Percentiles rank a stretch among this genome's conserved stretches.
phyloP scores from a whole-genome alignment of 2,797 vertebrate genomes.

The Heliangelus exortis region DNA sequence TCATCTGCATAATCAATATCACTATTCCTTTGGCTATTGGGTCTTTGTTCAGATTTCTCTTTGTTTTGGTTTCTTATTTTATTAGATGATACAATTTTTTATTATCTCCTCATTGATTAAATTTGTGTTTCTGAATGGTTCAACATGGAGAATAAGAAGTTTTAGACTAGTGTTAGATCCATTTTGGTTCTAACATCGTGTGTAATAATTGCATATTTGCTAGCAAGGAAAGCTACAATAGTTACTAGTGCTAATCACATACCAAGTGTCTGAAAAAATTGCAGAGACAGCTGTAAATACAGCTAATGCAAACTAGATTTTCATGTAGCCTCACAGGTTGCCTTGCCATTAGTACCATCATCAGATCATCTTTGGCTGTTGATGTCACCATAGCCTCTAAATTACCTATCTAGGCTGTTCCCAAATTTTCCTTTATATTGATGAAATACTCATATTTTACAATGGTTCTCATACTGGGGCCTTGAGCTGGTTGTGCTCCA shows the following conservation, averaged over 20 bases:
- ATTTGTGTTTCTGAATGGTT: background rate
- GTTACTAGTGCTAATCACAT: background rate
- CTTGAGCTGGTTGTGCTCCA: background rate
- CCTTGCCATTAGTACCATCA: background rate
- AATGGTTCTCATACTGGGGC: background rate
- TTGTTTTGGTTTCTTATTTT: background rate
- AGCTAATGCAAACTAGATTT: background rate
- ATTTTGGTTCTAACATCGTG: background rate
- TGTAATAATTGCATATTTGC: background rate
- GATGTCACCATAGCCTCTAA: background rate
- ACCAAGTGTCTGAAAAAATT: background rate
- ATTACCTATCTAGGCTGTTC: background rate
- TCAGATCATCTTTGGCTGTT: background rate
- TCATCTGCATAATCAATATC: background rate
- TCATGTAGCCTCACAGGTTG: background rate
- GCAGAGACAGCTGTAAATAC: too few relatives aligned
- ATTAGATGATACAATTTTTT: background rate
- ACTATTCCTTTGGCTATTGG: background rate
- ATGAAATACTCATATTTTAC: background rate
- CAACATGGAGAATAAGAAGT: background rate
- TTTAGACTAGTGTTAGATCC: background rate
- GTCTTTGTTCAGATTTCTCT: background rate
- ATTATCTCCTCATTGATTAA: background rate
- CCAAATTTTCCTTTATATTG: background rate
- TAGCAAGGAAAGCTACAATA: background rate